Base-by-base conservation (phyloP, 2,888 invertebrate genomes). In the Seladonia tumulorum region DNA sequence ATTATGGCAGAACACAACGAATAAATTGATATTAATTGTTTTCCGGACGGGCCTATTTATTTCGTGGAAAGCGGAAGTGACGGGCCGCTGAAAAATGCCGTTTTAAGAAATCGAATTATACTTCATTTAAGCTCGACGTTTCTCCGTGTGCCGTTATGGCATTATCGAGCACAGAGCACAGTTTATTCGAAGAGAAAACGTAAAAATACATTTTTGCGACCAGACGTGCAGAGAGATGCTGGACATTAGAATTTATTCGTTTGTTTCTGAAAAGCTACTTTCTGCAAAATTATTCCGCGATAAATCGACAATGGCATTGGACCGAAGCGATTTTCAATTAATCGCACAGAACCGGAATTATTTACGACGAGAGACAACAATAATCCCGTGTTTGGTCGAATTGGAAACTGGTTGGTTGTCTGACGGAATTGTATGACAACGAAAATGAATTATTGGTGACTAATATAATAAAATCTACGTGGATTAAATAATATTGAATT, bases 21-120 rank as follows among this genome's bases (percentile, higher is more conserved):
- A 66, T 66, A 35, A 66, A 66, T 66, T 35, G 18, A 66, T 66
- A 66, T 66, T 66, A 66, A 66, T 60, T 60, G 60, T 60, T 16
- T 60, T 25, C 60, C 16, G 16, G 14, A 0, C 10, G 14, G 60
- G 5, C 14, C 7, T 16, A 25, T 25, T 16, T 60, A 25, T 60
- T 60, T n/a, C 16, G 25, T 16, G 14, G 60, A 60, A 60, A 60
- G 25, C 5, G 16, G 25, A 60, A 25, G 7, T 66, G 66, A 35
- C 66, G 4, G 29, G 10, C 8, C 14, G 1, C 66, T 18, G 18
- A 66, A 66, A 35, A 66, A 35, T 35, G 66, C 66, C 35, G 35
- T 35, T 66, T 35, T 8, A 18, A 66, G 29, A 66, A 66, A 35
- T 66, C 35, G 4, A 22, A 29, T 18, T 4, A 18, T 29, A 29